Base-by-base conservation (phyloP, 2,888 invertebrate species). In the Nowickia ferox region DNA sequence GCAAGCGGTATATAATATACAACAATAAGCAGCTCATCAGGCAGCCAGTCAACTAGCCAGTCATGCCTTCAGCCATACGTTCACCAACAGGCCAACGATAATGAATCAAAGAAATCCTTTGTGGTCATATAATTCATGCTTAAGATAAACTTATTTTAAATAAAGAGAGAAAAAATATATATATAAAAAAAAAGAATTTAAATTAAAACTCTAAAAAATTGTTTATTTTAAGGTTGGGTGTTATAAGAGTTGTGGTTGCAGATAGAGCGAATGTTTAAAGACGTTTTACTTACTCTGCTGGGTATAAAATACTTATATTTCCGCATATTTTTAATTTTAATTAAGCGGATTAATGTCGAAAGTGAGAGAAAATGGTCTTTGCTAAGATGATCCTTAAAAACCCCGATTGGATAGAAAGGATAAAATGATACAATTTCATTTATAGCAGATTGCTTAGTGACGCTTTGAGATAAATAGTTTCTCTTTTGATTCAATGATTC, bases 141-240 rank as follows among this genome's bases (percentile, higher is more conserved):
- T 55, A 81, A 74, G 68, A 74, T 59, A 61, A 84, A 78, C 42
- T 65, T 46, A 17, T 78, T 69, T 46, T 63, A 65, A 38, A 42
- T 30, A 19, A 66, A 40, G 22, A 9, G n/a, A 38, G 42, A 46
- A 6, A 68, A 48, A 40, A 19, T 77, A 53, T 46, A 76, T 68
- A n/a, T n/a, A n/a, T n/a, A n/a, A 77, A 81, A 77, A 66, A 53
- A 76, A 57, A 76, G 22, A 68, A 71, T 51, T 76, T 65, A 65
- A 55, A 65, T 11, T 71, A 61, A 66, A 74, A 55, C 61, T 68
- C n/a, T 11, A 59, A 65, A 53, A 68, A 68, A 68, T 22, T 44
- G 40, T 61, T 57, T 66, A 17, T 74, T 74, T 30, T 57, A 72
- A 22, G 38, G 40, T 38, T 53, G 46, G 53, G 44, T 22, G 9